Evolutionary conservation across 37 sponge, comb jelly and placozoan genomes (phyloP).

Genomic region (Chondrilla cf. caribensis): DNA sequence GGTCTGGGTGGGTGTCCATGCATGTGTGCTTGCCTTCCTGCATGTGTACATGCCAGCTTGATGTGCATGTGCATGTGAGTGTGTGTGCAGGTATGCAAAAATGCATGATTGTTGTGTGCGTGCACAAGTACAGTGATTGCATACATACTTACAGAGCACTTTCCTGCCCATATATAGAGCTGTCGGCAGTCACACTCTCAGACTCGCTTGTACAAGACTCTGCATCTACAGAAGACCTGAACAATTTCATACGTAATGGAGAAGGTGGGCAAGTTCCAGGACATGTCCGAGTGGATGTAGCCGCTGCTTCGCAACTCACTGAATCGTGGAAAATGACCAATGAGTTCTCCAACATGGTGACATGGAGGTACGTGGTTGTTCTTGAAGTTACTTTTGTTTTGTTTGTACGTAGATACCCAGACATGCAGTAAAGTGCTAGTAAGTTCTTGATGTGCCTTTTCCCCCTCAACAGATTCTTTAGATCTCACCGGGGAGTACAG

Average conservation of each 20-base stretch:
- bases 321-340: neutral
- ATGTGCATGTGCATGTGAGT: constrained; percentile 2
- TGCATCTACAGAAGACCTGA: too few species aligned
- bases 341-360: neutral
- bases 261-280: too few species aligned
- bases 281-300: neutral
- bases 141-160: neutral
- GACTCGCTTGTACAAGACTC: too few species aligned
- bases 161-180: too few species aligned
- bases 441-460: too few species aligned
- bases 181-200: too few species aligned
- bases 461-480: neutral
- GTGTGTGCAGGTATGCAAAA: neutral
- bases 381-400: neutral
- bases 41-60: too few species aligned
- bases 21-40: neutral
- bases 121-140: neutral
- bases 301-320: neutral
- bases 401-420: neutral
- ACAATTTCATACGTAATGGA: too few species aligned
- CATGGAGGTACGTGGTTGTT: constrained; percentile 8
- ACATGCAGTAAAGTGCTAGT: neutral
- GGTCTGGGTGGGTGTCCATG: neutral
- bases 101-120: neutral
- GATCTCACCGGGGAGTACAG: neutral